These are phyloP conservation scores for Rhynchomys soricoides DNA, from an alignment of 2,113 vertebrate species.

Conservation along the genomic window DNA sequence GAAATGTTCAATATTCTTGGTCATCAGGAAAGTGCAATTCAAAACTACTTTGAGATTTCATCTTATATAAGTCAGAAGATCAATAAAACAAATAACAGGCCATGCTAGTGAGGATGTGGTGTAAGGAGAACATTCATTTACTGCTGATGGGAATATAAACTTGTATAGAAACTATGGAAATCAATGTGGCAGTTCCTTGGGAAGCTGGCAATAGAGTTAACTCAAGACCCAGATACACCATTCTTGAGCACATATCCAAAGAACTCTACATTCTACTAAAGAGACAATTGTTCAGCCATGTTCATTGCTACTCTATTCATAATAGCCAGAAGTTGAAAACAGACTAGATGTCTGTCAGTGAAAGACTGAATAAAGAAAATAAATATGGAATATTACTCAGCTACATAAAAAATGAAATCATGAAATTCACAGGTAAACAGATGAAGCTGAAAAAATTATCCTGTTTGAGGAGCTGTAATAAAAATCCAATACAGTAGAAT, in stretches of 20 bases:
- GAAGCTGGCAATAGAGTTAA: not conserved
- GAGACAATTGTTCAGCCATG: not conserved
- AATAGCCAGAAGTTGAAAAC: not conserved
- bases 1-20: not conserved
- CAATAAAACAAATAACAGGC: not conserved
- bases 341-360: not conserved
- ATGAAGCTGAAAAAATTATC: not conserved
- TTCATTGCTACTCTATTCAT: not conserved
- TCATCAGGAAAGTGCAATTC: not conserved
- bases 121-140: not conserved
- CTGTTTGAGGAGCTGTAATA: not conserved
- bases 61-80: not conserved
- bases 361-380: not conserved
- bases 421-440: not conserved
- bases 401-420: not conserved
- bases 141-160: not conserved
- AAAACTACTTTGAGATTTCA: not conserved
- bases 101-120: not conserved
- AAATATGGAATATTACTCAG: not conserved
- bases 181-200: not conserved
- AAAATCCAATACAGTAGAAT: not conserved
- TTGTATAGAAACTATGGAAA: not conserved
- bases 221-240: not conserved
- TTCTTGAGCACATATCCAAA: not conserved
- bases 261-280: not conserved